Evolutionary conservation across 1,140 invertebrate genomes (phyloP), one percentile per base, ranked within the genome.

Genomic region (Drosophila cardini): DNA sequence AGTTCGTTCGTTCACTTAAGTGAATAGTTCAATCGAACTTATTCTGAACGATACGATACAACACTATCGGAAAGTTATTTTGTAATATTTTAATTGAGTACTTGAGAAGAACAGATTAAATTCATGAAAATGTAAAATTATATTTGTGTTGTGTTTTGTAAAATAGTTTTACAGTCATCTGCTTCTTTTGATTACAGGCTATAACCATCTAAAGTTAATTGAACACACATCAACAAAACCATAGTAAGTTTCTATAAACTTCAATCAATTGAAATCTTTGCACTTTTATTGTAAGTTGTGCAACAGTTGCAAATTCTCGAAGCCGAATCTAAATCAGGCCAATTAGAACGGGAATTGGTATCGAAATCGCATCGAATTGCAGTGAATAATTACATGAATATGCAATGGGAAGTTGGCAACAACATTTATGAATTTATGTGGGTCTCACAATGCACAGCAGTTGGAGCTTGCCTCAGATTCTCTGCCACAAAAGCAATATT

Each of bases 371-470:
- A 52, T 76, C 46, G 50, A 42, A 36, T n/a, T 18, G 71, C 61
- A 65, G 72, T 84, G 46, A 56, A 84, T 70, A 76, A 76, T 77
- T 67, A 76, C 63, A 87, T 87, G 76, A 87, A 87, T 87, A 83
- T 89, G 76, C 83, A 83, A 75, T 58, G 69, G 13, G 21, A 26
- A 73, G 60, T 58, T 72, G 56, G 71, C 72, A 65, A 45, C 58
- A 63, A 61, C 13, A 53, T 64, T 79, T 73, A 64, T 79, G 64
- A 68, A 72, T 79, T 72, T 68, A 38, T 45, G 53, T 36, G 5
- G 16, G 15, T 34, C 38, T n/a, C 11, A 40, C 21, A 26, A 26
- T 11, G 4, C 52, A 36, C 13, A 36, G 2, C 34, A 34, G 42
- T 40, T 30, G 7, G 9, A 26, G 18, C 21, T 43, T 26, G 42